A percentile compares a stretch with the other conserved stretches of the same genome.
Conservation (phyloP, 1,140 invertebrate genomes). For the Sinonovacula constricta region DNA sequence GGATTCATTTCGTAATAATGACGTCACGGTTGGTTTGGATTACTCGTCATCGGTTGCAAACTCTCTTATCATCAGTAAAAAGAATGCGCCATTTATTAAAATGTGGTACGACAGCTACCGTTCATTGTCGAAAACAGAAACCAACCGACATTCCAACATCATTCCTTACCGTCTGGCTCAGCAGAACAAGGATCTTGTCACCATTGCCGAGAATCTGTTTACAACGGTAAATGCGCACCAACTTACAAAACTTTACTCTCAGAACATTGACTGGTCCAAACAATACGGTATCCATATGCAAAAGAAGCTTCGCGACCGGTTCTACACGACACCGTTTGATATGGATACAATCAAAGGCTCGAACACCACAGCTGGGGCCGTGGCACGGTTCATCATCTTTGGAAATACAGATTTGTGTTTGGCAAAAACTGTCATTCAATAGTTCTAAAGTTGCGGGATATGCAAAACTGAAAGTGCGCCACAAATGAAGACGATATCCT, state of each 20-base stretch:
- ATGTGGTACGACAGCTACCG: constrained; percentile 38
- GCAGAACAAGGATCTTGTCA: constrained; percentile 13
- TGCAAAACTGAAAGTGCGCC: background rate
- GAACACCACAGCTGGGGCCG: constrained; percentile 45
- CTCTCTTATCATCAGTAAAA: constrained; percentile 37
- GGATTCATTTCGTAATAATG: constrained; percentile 35
- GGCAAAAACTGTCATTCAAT: constrained; percentile 22
- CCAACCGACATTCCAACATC: constrained; percentile 33
- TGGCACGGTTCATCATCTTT: constrained; percentile 39
- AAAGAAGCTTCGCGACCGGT: constrained; percentile 29
- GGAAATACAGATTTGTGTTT: constrained; percentile 27
- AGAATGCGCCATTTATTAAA: constrained; percentile 43
- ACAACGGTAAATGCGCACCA: constrained; percentile 33
- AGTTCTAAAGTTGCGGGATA: background rate
- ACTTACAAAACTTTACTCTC: constrained; percentile 16
- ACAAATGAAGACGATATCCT: background rate
- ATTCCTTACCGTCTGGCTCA: constrained; percentile 36
- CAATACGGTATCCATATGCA: constrained; percentile 47
- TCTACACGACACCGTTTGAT: constrained; percentile 1
- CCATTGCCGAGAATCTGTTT: constrained; percentile 18
- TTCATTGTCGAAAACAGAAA: constrained; percentile 22
- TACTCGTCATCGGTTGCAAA: constrained; percentile 30
- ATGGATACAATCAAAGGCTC: constrained; percentile 33
- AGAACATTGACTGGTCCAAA: constrained; percentile 26
- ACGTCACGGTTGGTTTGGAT: constrained; percentile 40